These are phyloP conservation scores for Cancer borealis DNA, from an alignment of 2,888 invertebrate genomes.

Conservation along the genomic window DNA sequence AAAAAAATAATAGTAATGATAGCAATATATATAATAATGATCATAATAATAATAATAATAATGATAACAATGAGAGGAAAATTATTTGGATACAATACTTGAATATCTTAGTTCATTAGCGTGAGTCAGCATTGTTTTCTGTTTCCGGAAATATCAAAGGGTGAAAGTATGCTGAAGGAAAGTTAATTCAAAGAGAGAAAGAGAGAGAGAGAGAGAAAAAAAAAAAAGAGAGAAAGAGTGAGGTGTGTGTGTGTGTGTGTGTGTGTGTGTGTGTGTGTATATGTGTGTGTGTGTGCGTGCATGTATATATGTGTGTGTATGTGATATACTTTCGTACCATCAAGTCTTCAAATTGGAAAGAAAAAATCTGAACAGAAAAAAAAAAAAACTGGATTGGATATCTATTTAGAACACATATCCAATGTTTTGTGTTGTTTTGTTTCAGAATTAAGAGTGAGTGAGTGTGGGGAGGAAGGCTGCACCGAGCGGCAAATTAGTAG, in stretches of 20 bases:
- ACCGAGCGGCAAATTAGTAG: not conserved
- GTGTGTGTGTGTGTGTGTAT: not conserved
- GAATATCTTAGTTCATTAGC: not conserved
- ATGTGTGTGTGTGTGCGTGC: not conserved
- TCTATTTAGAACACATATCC: not conserved
- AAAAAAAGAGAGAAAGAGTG: too few species aligned
- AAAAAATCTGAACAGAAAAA: not conserved
- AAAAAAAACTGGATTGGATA: not conserved
- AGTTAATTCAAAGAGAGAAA: too few species aligned
- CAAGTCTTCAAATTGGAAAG: not conserved
- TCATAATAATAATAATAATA: conserved; percentile 10
- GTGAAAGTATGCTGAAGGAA: not conserved
- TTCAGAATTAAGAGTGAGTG: not conserved
- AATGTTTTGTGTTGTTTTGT: not conserved
- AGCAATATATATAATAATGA: not conserved
- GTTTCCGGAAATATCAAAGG: not conserved
- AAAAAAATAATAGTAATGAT: not conserved
- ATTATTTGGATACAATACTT: not conserved
- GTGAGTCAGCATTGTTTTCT: not conserved
- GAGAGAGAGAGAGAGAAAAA: too few species aligned
- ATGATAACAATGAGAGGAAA: not conserved
- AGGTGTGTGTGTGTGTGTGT: too few species aligned
- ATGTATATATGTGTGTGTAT: not conserved
- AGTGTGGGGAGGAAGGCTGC: not conserved
- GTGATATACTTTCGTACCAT: not conserved